These are phyloP conservation scores for Trachurus trachurus DNA, from an alignment of 2,797 vertebrate genomes.

Conservation along the genomic window DNA sequence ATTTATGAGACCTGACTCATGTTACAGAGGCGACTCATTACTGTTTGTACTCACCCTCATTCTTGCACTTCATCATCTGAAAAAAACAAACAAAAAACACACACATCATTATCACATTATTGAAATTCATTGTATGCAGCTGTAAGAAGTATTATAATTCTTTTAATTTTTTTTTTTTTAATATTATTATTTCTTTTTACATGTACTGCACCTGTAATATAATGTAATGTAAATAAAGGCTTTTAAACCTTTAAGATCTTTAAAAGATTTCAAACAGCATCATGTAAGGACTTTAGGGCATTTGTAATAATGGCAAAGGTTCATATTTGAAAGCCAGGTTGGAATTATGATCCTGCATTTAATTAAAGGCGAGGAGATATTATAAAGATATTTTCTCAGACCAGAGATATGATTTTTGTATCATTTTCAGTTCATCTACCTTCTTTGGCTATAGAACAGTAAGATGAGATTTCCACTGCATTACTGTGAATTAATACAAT, in stretches of 20 bases:
- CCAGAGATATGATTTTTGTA: neutral
- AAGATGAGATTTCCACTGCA: neutral
- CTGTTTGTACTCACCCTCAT: slow-evolving; percentile 74
- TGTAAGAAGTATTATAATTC: neutral
- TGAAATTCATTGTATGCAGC: neutral
- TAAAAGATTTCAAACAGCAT: too few relatives aligned
- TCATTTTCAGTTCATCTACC: neutral
- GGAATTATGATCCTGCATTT: neutral
- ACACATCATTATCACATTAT: neutral
- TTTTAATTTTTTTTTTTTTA: too few relatives aligned
- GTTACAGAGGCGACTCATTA: neutral
- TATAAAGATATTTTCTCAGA: neutral
- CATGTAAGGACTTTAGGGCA: too few relatives aligned
- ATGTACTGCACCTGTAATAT: too few relatives aligned
- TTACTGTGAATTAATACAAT: neutral
- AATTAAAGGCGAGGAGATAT: neutral
- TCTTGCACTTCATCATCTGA: slow-evolving; percentile 80
- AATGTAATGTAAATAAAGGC: too few relatives aligned
- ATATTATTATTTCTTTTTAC: too few relatives aligned
- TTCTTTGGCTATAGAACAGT: neutral
- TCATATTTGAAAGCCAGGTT: neutral
- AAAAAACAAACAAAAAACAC: slow-evolving; percentile 1
- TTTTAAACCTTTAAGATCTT: too few relatives aligned
- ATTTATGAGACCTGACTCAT: slow-evolving; percentile 3
- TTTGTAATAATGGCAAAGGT: too few relatives aligned